A percentile compares a stretch with the other conserved stretches of the same genome.
These are phyloP conservation scores for Drosophila sucinea DNA, from an alignment of 1,140 invertebrate genomes.

Conservation along the genomic window DNA sequence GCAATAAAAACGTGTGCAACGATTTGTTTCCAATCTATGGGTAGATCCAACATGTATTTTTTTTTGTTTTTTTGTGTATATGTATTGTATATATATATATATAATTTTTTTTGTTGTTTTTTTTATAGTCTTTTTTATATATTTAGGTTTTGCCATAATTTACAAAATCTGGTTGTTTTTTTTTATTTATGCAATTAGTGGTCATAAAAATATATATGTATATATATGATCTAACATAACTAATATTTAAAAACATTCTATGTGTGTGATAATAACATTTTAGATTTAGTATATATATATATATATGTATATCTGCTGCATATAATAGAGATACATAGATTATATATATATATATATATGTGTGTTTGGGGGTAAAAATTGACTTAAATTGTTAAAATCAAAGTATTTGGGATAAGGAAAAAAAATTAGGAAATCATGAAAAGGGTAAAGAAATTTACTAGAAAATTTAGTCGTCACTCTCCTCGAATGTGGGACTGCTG, in stretches of 20 bases:
- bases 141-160: conserved; percentile 33
- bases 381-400: conserved; percentile 1
- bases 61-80: neutral
- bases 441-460: neutral
- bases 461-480: conserved; percentile 67
- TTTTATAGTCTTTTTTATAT: conserved; percentile 39
- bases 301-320: neutral
- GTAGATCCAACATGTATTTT: neutral
- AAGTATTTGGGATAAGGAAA: neutral
- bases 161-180: conserved; percentile 41
- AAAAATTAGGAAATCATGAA: neutral
- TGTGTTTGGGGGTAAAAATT: neutral
- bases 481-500: conserved; percentile 78
- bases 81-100: too few relatives aligned
- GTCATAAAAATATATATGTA: conserved; percentile 45
- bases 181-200: conserved; percentile 19
- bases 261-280: conserved; percentile 8
- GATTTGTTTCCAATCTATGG: neutral
- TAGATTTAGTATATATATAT: neutral
- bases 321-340: neutral
- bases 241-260: conserved; percentile 12
- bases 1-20: neutral
- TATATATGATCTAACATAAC: conserved; percentile 18
- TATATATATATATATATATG: neutral
- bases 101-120: conserved; percentile 4